Conservation (phyloP, 1,140 invertebrate genomes). For the Drosophila sturtevanti region DNA sequence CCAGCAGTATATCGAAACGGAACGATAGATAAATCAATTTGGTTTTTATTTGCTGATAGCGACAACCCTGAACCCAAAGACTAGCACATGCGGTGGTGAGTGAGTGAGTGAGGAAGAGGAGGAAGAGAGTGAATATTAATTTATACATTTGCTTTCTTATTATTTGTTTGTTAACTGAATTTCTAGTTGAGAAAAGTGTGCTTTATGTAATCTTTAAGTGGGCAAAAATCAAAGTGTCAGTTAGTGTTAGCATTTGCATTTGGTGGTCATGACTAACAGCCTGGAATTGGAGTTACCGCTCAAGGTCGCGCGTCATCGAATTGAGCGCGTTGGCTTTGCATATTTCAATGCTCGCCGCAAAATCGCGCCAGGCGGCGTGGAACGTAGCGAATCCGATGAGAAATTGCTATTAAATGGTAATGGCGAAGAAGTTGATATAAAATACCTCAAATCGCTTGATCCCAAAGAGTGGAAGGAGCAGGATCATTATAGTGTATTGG, state of each 20-base stretch:
- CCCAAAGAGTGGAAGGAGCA: slow-evolving; percentile 99
- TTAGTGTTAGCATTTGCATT: slow-evolving; percentile 11
- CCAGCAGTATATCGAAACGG: background rate
- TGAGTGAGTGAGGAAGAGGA: background rate
- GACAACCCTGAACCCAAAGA: background rate
- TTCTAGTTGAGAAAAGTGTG: slow-evolving; percentile 4
- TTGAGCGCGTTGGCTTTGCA: slow-evolving; percentile 82
- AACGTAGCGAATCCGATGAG: slow-evolving; percentile 70
- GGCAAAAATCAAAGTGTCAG: slow-evolving; percentile 1
- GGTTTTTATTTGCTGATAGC: background rate
- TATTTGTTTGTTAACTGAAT: slow-evolving; percentile 18
- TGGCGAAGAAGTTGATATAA: slow-evolving; percentile 90
- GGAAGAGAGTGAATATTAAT: slow-evolving; percentile 9
- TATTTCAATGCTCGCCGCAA: slow-evolving; percentile 70
- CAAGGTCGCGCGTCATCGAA: slow-evolving; percentile 85
- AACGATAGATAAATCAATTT: too few species aligned
- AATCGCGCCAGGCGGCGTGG: slow-evolving; percentile 61
- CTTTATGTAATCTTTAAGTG: slow-evolving; percentile 16
- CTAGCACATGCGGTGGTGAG: slow-evolving; percentile 3
- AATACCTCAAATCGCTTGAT: slow-evolving; percentile 93
- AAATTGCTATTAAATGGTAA: slow-evolving; percentile 54
- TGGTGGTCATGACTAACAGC: slow-evolving; percentile 49
- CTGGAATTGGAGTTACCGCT: slow-evolving; percentile 54
- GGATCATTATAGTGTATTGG: slow-evolving; percentile 97
- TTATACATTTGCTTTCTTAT: slow-evolving; percentile 8